Conservation (phyloP, 2,113 vertebrate genomes). For the Mellivora capensis region DNA sequence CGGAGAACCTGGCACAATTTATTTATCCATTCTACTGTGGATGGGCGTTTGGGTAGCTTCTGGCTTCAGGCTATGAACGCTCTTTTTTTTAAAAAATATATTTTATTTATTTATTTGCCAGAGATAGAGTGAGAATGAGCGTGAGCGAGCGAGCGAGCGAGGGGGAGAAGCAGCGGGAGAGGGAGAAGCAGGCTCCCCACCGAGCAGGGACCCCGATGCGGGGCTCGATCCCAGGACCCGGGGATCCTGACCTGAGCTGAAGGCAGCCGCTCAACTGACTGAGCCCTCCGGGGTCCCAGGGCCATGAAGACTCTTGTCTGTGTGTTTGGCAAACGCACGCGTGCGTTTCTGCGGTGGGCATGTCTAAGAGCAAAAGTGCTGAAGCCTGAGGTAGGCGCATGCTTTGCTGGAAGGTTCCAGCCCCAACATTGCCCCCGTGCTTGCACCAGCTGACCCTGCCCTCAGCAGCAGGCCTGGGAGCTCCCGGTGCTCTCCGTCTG, state of each 20-base stretch:
- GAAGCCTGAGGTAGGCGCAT: not conserved
- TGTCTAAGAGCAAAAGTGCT: not conserved
- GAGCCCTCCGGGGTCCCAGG: no score
- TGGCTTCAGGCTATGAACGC: not conserved
- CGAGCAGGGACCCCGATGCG: no score
- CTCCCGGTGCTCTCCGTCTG: not conserved
- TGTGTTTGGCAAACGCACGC: not conserved
- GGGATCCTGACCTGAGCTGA: no score
- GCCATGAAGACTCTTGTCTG: not conserved
- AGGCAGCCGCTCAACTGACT: no score
- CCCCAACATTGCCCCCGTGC: not conserved
- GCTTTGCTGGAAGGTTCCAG: not conserved
- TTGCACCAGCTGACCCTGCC: no score
- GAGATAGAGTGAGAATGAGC: no score
- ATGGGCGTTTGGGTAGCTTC: not conserved
- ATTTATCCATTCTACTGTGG: not conserved
- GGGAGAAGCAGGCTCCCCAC: no score
- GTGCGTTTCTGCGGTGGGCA: not conserved
- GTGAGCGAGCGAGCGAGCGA: no score
- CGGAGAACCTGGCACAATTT: not conserved
- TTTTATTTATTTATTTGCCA: no score
- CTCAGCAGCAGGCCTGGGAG: rapidly evolving
- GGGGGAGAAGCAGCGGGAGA: no score
- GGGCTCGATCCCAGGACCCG: no score
- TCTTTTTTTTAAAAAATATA: not conserved